Conservation (phyloP, 2,888 invertebrate genomes). For the Endotricha flammealis region DNA sequence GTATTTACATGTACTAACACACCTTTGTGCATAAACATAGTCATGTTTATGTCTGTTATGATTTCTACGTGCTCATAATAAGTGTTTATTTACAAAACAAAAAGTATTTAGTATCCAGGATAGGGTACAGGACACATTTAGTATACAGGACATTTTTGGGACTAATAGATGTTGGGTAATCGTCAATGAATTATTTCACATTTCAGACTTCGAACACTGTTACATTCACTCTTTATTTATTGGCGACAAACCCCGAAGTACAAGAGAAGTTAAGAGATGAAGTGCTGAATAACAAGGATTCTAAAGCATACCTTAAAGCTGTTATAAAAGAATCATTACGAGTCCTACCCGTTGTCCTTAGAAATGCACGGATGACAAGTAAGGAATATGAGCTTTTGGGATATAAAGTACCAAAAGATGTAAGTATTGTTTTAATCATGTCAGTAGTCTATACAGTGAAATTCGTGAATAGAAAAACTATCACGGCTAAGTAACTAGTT, state of each 20-base stretch:
- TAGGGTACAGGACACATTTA: too few relatives aligned
- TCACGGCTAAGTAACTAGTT: neutral
- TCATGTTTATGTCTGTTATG: too few relatives aligned
- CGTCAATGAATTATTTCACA: too few relatives aligned
- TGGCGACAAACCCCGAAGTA: conserved; percentile 35
- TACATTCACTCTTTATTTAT: conserved; percentile 74
- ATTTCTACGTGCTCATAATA: too few relatives aligned
- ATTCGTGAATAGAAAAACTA: neutral
- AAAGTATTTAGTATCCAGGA: too few relatives aligned
- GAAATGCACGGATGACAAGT: conserved; percentile 69
- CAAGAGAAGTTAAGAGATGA: conserved; percentile 77
- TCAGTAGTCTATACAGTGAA: neutral
- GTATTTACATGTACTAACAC: too few relatives aligned
- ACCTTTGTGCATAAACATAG: too few relatives aligned
- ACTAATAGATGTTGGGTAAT: too few relatives aligned
- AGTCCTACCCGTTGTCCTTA: conserved; percentile 77
- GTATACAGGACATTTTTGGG: too few relatives aligned
- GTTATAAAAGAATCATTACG: conserved; percentile 85
- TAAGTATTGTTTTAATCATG: conserved; percentile 36
- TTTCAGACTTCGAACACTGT: conserved; percentile 76
- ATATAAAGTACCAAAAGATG: conserved; percentile 76
- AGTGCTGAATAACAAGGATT: conserved; percentile 41
- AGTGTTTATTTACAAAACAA: too few relatives aligned
- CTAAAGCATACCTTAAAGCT: conserved; percentile 80
- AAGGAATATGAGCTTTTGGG: conserved; percentile 74